phyloP scores from a whole-genome alignment of 2,113 vertebrate species.

The Sakesphorus luctuosus region DNA sequence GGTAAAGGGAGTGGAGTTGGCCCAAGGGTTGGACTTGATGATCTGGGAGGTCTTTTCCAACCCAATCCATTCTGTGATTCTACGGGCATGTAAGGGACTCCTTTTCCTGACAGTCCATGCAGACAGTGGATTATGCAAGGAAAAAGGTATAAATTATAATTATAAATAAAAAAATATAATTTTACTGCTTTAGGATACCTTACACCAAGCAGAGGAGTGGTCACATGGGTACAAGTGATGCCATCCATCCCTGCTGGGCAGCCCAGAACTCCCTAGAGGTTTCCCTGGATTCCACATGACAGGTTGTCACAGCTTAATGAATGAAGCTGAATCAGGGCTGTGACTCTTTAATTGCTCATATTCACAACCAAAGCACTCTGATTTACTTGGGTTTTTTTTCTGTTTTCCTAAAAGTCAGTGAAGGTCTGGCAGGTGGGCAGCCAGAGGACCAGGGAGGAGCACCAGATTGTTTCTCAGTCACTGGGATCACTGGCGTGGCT shows the following conservation, averaged over 20 bases:
- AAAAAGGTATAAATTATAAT: too few relatives aligned
- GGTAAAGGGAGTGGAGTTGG: too few relatives aligned
- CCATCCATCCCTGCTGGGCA: not conserved
- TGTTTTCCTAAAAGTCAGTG: not conserved
- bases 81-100: accelerated
- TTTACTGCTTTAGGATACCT: not conserved
- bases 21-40: too few relatives aligned
- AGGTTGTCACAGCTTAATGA: not conserved
- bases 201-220: not conserved
- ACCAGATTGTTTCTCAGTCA: accelerated
- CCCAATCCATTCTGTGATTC: too few relatives aligned
- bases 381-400: not conserved
- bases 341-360: not conserved
- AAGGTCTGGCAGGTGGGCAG: not conserved
- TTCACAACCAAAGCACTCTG: not conserved
- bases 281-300: not conserved
- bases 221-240: not conserved
- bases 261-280: not conserved
- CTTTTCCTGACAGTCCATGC: not conserved
- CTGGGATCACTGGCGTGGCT: not conserved
- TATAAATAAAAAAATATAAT: too few relatives aligned
- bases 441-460: not conserved
- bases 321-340: not conserved
- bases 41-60: too few relatives aligned
- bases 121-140: not conserved